phyloP scores from a whole-genome alignment of 2,113 vertebrate species.

The Balaeniceps rex region DNA sequence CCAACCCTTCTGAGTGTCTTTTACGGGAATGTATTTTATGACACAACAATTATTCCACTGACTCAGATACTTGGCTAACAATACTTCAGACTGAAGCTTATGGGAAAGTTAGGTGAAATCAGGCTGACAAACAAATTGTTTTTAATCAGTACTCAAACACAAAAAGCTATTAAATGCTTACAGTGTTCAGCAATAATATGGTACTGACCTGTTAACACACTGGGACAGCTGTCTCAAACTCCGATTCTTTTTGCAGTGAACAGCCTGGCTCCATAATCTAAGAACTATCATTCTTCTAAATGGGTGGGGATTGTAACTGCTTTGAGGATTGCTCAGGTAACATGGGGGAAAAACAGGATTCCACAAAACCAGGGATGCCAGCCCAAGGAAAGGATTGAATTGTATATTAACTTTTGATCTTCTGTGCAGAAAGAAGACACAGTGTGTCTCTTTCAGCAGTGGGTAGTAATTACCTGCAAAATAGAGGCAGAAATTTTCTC shows the following conservation, averaged over 20 bases:
- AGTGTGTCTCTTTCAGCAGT: background rate
- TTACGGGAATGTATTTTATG: rapidly evolving
- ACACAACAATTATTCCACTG: background rate
- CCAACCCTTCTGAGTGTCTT: background rate
- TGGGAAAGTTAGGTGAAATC: background rate
- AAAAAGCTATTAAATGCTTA: background rate
- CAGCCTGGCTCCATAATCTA: background rate
- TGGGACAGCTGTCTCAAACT: background rate
- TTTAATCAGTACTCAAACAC: background rate
- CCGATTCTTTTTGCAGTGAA: background rate
- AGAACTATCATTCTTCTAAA: background rate
- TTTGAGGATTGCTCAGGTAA: background rate
- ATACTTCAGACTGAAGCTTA: background rate
- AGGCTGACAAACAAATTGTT: background rate
- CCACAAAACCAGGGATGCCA: background rate
- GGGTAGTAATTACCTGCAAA: conserved; percentile 20
- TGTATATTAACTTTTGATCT: background rate
- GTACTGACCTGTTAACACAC: background rate
- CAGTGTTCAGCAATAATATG: background rate
- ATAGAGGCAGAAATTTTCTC: conserved; percentile 15
- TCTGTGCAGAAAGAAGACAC: background rate
- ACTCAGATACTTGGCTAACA: background rate
- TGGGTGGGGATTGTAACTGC: background rate
- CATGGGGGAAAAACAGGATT: background rate
- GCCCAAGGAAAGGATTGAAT: background rate